Base-by-base conservation (phyloP, 2,113 vertebrate genomes). In the Toxotes chatareus region DNA sequence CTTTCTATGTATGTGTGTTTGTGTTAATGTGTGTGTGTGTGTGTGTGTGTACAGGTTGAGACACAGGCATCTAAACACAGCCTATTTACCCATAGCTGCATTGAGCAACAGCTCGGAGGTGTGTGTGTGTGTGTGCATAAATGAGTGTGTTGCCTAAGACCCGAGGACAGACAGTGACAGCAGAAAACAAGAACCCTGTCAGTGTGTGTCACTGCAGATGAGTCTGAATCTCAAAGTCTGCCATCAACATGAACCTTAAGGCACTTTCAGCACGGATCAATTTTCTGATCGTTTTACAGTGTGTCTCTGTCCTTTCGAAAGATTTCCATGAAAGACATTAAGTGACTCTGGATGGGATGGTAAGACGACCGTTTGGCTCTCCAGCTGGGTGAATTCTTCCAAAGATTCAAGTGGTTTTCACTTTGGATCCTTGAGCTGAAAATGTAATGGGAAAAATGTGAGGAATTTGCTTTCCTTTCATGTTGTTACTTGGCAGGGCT, bases 51-150 rank as follows among this genome's bases (percentile, higher is more conserved):
- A 44, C 95, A 94, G 88, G 93, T 95, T 88, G 83, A 88, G 90
- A 93, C 94, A 92, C 12, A 16, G 87, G 71, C 84, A 92, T 88
- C 86, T 86, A 92, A 94, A 93, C 89, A 93, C 90, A 86, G 69
- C 75, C 82, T 93, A 89, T 94, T 94, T 94, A 93, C 80, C 47
- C 79, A 78, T 86, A 92, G 87, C 82, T 82, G 79, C 79, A 78
- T 94, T 93, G 89, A 85, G 92, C 89, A 95, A 91, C 79, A 86
- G 65, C 49, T 79, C 72, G 57, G 68, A 70, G 65, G 71, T 64
- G 65, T 68, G 62, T 62, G 23, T 49, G 17, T 1, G 23, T 49
- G 17, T 1, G 61, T 55, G 47, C 31, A 47, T 61, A 38, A 23
- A 21, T 57, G 47, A 53, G 60, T 70, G 57, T 44, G 70, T 59